phyloP scores from a whole-genome alignment of 2,113 vertebrate genomes.

The Lates calcarifer region DNA sequence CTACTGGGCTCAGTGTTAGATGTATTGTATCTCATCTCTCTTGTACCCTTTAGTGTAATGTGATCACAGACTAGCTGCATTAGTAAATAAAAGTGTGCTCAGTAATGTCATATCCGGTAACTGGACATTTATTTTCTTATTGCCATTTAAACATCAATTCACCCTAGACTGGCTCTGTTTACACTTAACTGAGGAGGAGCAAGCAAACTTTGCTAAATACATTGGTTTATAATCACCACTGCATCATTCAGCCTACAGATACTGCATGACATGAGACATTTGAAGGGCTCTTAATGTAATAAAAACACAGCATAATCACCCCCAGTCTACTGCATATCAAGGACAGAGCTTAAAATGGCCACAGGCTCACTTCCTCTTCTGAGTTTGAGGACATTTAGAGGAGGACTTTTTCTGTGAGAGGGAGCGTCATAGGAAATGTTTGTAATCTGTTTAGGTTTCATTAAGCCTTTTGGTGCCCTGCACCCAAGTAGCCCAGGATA shows the following conservation, averaged over 20 bases:
- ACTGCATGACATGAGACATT: slow-evolving; percentile 16
- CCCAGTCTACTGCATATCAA: slow-evolving; percentile 18
- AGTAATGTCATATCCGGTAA: background rate
- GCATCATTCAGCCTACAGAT: slow-evolving; percentile 8
- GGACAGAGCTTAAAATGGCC: slow-evolving; percentile 62
- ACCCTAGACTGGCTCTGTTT: background rate
- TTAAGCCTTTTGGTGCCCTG: slow-evolving; percentile 44
- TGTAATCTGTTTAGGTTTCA: slow-evolving; percentile 66
- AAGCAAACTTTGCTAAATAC: background rate
- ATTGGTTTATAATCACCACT: background rate
- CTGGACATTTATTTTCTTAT: background rate
- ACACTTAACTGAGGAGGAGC: background rate
- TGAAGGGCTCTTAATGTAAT: slow-evolving; percentile 10
- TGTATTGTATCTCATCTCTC: background rate
- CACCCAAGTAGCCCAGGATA: slow-evolving; percentile 25
- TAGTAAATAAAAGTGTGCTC: background rate
- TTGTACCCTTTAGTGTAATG: background rate
- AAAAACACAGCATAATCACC: background rate
- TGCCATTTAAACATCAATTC: background rate
- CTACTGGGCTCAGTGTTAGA: background rate
- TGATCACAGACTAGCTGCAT: background rate
- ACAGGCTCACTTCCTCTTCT: slow-evolving; percentile 69
- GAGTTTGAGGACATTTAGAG: slow-evolving; percentile 58
- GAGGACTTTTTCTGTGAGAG: slow-evolving; percentile 41
- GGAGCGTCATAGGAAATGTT: slow-evolving; percentile 63